Conservation (phyloP, 2,797 vertebrate species). For the Erethizon dorsatum region DNA sequence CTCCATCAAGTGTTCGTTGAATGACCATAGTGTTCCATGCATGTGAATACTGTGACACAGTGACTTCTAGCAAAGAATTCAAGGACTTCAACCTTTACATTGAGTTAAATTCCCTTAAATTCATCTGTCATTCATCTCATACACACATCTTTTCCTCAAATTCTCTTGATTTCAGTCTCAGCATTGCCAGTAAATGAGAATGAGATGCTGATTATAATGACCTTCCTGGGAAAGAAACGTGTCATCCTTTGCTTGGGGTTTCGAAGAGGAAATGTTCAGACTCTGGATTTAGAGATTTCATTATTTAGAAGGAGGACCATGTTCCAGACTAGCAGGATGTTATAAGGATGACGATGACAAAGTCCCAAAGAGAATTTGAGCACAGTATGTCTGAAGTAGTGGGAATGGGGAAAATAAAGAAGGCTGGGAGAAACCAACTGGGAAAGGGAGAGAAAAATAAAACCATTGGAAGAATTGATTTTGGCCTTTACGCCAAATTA, state of each 20-base stretch:
- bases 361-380: neutral
- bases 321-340: neutral
- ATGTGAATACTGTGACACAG: neutral
- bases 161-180: neutral
- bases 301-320: neutral
- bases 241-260: neutral
- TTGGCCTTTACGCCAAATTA: neutral
- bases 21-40: neutral
- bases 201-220: neutral
- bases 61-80: neutral
- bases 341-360: neutral
- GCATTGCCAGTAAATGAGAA: neutral
- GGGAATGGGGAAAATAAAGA: neutral
- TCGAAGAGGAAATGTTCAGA: neutral
- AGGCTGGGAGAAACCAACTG: neutral
- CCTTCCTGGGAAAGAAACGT: neutral
- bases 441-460: neutral
- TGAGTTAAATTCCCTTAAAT: slow-evolving; percentile 21
- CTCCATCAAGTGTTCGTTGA: neutral
- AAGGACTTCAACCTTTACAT: neutral
- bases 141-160: neutral
- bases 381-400: neutral
- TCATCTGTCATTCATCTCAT: neutral
- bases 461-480: neutral
- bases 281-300: neutral